phyloP scores from a whole-genome alignment of 1,140 invertebrate species.

The Diuraphis noxia region DNA sequence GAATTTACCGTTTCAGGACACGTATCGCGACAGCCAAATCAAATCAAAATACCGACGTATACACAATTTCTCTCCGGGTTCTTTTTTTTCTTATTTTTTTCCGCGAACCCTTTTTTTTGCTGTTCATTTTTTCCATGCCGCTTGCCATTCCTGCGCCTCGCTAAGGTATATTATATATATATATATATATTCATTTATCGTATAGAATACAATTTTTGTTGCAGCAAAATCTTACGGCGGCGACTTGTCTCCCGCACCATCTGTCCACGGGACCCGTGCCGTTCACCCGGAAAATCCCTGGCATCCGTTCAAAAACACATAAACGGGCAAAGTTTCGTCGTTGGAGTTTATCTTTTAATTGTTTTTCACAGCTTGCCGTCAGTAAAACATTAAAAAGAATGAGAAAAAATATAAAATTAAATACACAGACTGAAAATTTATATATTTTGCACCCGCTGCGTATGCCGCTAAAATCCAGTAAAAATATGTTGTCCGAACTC shows the following conservation, averaged over 20 bases:
- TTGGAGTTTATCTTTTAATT: slow-evolving; percentile 53
- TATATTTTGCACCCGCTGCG: neutral
- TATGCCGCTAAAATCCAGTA: neutral
- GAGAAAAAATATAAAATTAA: neutral
- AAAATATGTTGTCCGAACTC: neutral
- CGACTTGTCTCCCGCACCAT: neutral
- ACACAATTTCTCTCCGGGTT: slow-evolving; percentile 13
- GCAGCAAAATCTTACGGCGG: slow-evolving; percentile 2
- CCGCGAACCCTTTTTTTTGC: neutral
- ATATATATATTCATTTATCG: neutral
- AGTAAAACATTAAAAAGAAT: slow-evolving; percentile 7
- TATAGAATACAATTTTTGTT: neutral
- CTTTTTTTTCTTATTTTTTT: neutral
- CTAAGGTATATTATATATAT: no score
- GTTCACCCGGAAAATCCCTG: slow-evolving; percentile 52
- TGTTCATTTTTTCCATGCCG: slow-evolving; percentile 23
- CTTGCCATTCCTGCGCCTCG: neutral
- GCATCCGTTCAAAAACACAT: slow-evolving; percentile 47
- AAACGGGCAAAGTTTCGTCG: slow-evolving; percentile 43
- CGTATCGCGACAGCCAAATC: slow-evolving; percentile 26
- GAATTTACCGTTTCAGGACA: slow-evolving; percentile 47
- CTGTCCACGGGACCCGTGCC: slow-evolving; percentile 21
- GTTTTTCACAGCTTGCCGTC: slow-evolving; percentile 52
- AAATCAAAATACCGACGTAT: slow-evolving; percentile 49
- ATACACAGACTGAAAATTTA: neutral